Conservation (phyloP, 2,797 vertebrate species). For the Parambassis ranga region DNA sequence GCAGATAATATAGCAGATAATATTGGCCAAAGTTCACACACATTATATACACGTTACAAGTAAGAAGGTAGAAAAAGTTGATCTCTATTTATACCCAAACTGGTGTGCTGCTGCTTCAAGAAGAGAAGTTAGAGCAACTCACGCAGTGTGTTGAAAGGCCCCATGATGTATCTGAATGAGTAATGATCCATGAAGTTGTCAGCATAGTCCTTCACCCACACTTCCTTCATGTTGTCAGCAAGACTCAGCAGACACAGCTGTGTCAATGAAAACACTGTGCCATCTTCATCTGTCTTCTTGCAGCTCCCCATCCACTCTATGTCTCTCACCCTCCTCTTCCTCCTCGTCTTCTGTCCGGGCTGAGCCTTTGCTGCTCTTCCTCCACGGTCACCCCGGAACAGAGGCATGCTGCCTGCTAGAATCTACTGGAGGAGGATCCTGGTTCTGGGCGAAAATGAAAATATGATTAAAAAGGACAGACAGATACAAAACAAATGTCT, state of each 20-base stretch:
- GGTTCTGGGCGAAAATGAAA: background rate
- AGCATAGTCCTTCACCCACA: constrained; percentile 86
- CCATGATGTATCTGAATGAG: constrained; percentile 83
- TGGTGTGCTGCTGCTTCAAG: too few relatives aligned
- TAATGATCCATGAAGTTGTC: constrained; percentile 86
- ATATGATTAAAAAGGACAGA: background rate
- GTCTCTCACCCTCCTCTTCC: background rate
- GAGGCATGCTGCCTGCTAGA: constrained; percentile 68
- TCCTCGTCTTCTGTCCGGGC: too few relatives aligned
- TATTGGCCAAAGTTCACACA: too few relatives aligned
- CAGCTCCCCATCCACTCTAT: background rate
- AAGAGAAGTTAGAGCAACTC: too few relatives aligned
- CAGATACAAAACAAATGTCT: too few relatives aligned
- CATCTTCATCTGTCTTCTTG: constrained; percentile 29
- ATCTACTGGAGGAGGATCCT: background rate
- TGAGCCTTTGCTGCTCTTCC: background rate
- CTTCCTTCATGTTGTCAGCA: constrained; percentile 82
- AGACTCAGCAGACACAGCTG: constrained; percentile 81
- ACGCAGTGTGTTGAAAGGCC: constrained; percentile 86
- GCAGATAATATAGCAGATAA: too few relatives aligned
- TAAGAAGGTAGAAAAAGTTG: background rate
- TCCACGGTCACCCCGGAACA: constrained; percentile 50
- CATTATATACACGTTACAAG: too few relatives aligned
- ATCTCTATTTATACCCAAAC: too few relatives aligned
- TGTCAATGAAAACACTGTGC: constrained; percentile 47